Conservation (phyloP, 2,888 invertebrate genomes). For the Leucozona laternaria region DNA sequence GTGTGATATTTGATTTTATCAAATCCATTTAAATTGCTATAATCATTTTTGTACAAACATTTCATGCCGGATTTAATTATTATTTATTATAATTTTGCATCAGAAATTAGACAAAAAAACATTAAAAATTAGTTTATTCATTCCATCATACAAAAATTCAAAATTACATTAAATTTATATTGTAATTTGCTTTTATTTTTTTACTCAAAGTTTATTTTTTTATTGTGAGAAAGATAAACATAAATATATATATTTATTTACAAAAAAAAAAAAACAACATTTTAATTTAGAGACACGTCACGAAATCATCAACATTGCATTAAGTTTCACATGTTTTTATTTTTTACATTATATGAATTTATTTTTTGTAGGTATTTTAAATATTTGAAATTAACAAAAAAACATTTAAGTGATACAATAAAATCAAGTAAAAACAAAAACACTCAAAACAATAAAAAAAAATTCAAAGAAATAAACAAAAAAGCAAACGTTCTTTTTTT, state of each 20-base stretch:
- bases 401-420: conserved; percentile 10
- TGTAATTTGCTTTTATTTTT: neutral
- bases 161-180: conserved; percentile 25
- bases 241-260: conserved; percentile 49
- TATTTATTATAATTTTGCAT: conserved; percentile 4
- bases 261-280: conserved; percentile 54
- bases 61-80: conserved; percentile 1
- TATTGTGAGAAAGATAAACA: conserved; percentile 55
- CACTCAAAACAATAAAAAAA: neutral
- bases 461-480: conserved; percentile 2
- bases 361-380: neutral
- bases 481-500: neutral
- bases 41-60: conserved; percentile 22
- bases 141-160: conserved; percentile 52
- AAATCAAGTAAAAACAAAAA: neutral
- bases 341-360: conserved; percentile 4
- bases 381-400: conserved; percentile 4
- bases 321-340: neutral
- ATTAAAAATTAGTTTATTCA: conserved; percentile 45
- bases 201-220: neutral
- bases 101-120: conserved; percentile 52
- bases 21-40: conserved; percentile 47
- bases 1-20: neutral
- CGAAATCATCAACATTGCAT: conserved; percentile 71
- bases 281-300: conserved; percentile 45